These are phyloP conservation scores for Drosophila sordidapex DNA, from an alignment of 2,888 invertebrate genomes.

Conservation along the genomic window DNA sequence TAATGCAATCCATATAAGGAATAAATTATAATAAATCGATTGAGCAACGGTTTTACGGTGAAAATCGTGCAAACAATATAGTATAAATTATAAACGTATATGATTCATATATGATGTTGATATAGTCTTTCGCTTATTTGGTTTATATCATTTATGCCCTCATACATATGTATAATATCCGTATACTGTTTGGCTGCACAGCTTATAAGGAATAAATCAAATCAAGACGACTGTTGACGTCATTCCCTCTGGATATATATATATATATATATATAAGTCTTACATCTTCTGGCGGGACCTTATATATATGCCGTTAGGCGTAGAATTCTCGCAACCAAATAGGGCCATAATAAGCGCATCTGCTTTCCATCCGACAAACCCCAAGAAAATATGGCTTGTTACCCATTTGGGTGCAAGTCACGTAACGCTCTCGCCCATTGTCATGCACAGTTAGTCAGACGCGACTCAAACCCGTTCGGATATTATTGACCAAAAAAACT, in stretches of 20 bases:
- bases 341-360: constrained; percentile 68
- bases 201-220: constrained; percentile 50
- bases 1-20: neutral
- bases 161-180: constrained; percentile 26
- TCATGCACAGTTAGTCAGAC: constrained; percentile 74
- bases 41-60: neutral
- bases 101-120: constrained; percentile 33
- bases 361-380: constrained; percentile 64
- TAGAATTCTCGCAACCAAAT: constrained; percentile 61
- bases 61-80: neutral
- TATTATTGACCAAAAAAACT: constrained; percentile 34
- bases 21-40: neutral
- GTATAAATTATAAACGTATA: neutral
- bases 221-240: constrained; percentile 42
- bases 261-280: neutral
- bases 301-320: constrained; percentile 53
- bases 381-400: constrained; percentile 35
- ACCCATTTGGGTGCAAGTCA: constrained; percentile 55
- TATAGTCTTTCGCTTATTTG: constrained; percentile 35
- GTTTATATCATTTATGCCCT: constrained; percentile 36
- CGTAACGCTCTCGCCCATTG: constrained; percentile 66
- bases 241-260: constrained; percentile 20
- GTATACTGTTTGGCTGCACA: constrained; percentile 5
- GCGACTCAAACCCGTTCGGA: constrained; percentile 14
- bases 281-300: constrained; percentile 12